Conservation (phyloP, 64 coral and sea anemone genomes). For the Trachythela sp. region DNA sequence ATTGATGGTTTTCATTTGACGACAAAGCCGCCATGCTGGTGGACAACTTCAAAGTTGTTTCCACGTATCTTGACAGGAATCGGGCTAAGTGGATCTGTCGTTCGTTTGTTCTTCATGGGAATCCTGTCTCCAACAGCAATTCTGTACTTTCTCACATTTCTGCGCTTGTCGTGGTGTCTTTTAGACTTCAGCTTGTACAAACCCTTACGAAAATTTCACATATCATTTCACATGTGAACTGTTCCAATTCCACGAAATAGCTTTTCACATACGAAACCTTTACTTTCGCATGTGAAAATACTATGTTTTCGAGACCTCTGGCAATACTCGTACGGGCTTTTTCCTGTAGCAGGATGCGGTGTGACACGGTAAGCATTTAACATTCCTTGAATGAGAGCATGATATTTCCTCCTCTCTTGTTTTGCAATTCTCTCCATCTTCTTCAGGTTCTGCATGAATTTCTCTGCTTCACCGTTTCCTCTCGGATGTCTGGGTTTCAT, state of each 20-base stretch:
- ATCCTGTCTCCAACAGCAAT: neutral
- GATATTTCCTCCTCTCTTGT: neutral
- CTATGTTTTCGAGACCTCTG: neutral
- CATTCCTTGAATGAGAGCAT: neutral
- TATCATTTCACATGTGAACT: no score
- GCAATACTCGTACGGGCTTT: neutral
- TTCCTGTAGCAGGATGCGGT: neutral
- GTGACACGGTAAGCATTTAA: neutral
- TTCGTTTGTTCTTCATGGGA: neutral
- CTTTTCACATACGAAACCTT: no score
- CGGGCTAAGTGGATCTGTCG: neutral
- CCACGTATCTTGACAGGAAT: neutral
- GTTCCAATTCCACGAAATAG: no score
- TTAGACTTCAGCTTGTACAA: neutral
- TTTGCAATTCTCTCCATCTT: conserved; percentile 14
- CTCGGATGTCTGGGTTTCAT: no score
- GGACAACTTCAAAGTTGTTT: no score
- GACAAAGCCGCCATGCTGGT: no score
- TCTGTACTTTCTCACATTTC: neutral
- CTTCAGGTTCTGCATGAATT: no score
- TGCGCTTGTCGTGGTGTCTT: neutral
- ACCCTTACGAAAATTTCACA: no score
- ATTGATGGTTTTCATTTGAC: no score
- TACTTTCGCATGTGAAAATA: no score
- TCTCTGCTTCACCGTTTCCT: no score